Evolutionary conservation across 2,888 invertebrate genomes (phyloP), one percentile per base, ranked within the genome.

Genomic region (Idaea straminata): DNA sequence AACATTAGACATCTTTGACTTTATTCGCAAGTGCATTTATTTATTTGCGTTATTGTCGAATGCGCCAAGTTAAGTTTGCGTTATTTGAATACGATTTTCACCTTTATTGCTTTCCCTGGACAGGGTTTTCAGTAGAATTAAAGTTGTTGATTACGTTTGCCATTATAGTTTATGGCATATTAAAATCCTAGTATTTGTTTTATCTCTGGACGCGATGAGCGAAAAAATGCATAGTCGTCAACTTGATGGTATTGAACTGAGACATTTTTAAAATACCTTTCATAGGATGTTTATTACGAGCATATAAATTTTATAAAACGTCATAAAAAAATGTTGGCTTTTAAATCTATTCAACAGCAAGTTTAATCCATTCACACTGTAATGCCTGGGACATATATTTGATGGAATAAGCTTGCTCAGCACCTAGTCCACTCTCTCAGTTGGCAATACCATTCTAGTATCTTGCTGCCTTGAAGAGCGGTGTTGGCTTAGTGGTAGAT

Each of bases 151-250:
- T 74, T 71, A 74, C 70, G 68, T 68, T 77, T 73, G 74, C 76
- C 70, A 70, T 79, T 76, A 78, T 80, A 77, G 78, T 87, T 87
- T 84, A 86, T 81, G 83, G 79, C 78, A 81, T 87, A 86, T 85
- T 87, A 85, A 86, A 88, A 83, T 80, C 78, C 72, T 77, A 76
- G 75, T 75, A 82, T 82, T 83, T 82, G 79, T 79, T 78, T 77
- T 80, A 76, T 76, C 72, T 73, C 76, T 75, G 78, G 71, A 76
- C 77, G 76, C 78, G 77, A 79, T 75, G 77, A 74, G 68, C 68
- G 72, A 75, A 81, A 84, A 85, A 83, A 81, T 76, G 73, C 72
- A 62, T 67, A 71, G 75, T 75, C 76, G 71, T 73, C 73, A 69
- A 72, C 74, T 80, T 79, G 75, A 81, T 75, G 74, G 75, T 69